Base-by-base conservation (phyloP, 1,140 invertebrate species). In the Monochamus saltuarius region DNA sequence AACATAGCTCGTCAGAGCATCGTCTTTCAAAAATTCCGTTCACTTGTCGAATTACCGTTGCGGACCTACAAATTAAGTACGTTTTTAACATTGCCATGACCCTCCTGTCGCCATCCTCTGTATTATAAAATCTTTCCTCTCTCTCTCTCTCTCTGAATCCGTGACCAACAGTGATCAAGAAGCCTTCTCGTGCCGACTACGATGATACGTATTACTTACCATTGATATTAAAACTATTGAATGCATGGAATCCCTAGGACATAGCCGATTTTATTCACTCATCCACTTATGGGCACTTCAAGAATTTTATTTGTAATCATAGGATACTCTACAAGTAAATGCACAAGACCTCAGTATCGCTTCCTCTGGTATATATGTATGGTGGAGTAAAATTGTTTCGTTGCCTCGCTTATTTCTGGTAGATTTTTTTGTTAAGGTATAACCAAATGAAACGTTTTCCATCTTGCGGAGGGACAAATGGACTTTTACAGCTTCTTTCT, bases 21-120 rank as follows among this genome's bases (percentile, higher is more conserved):
- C 64, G 66, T 68, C 66, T 68, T 68, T 68, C 66, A 68, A 62
- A 65, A 62, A 64, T 60, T 68, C 66, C 66, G 66, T 68, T 68
- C 66, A 65, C 57, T 63, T 62, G 55, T 59, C 56, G 61, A 61
- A 51, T 56, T 51, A 51, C 39, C 54, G 60, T 56, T 51, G 57
- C 37, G 35, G 50, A 51, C 40, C 39, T 37, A 50, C 11, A 17
- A 50, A 50, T 9, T 53, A 51, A 35, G 35, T 51, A 51, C 49
- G 29, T 56, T 57, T 62, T 57, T 38, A 58, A 58, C 60, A 62
- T 62, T 58, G 55, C 55, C 60, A 57, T 56, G 43, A 49, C 13
- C 19, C 35, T 52, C 36, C 22, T 53, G 8, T 56, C 60, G 39
- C 47, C 53, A 61, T 19, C 59, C 60, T 57, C 13, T 62, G 55